Conservation (phyloP, 2,113 vertebrate species). For the Onychorhynchus coronatus region DNA sequence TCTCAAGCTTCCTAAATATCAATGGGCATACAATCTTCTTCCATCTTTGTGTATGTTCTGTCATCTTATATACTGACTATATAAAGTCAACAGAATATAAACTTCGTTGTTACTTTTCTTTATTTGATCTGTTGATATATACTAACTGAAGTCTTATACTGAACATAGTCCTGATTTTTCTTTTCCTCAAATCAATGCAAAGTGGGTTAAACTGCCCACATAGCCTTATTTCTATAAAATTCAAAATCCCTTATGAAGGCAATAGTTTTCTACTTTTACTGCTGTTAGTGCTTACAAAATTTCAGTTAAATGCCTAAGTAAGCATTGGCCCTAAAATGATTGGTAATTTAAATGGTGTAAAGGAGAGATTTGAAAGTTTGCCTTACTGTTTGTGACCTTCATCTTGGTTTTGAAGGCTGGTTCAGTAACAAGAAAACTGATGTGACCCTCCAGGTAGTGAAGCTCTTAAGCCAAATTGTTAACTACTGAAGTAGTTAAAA, state of each 20-base stretch:
- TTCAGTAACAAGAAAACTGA: neutral
- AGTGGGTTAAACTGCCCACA: neutral
- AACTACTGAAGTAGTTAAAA: neutral
- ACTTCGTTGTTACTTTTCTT: neutral
- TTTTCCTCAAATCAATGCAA: neutral
- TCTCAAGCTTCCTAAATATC: neutral
- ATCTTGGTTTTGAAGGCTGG: neutral
- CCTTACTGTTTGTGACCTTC: neutral
- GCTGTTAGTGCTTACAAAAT: neutral
- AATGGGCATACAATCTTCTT: neutral
- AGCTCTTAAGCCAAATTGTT: neutral
- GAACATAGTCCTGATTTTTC: neutral
- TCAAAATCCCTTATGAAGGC: neutral
- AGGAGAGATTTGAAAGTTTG: neutral
- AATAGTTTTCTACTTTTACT: neutral
- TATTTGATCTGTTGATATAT: neutral
- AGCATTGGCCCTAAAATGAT: neutral
- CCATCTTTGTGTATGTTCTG: neutral
- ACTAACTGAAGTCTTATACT: neutral
- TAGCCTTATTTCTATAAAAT: neutral
- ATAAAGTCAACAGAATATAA: neutral
- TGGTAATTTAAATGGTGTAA: neutral
- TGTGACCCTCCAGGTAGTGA: neutral
- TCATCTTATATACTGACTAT: neutral
- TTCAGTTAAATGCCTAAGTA: neutral